These are phyloP conservation scores for Coreius guichenoti DNA, from an alignment of 2,797 vertebrate species.

Conservation along the genomic window DNA sequence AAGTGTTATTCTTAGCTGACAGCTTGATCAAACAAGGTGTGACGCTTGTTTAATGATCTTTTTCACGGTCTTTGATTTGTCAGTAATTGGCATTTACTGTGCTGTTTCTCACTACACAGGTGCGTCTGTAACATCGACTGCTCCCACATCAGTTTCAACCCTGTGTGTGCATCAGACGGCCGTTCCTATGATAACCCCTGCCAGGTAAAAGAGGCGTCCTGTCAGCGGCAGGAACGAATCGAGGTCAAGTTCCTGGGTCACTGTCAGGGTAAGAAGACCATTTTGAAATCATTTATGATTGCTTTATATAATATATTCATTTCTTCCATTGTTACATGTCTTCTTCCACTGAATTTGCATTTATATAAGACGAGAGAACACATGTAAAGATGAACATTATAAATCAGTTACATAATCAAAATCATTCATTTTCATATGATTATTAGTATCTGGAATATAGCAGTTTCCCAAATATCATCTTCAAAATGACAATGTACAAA, in stretches of 20 bases:
- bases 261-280: constrained; percentile 91
- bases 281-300: background rate
- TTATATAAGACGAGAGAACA: constrained; percentile 19
- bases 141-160: constrained; percentile 99
- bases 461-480: constrained; percentile 3
- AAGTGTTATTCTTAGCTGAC: constrained; percentile 29
- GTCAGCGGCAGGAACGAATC: constrained; percentile 99
- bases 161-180: constrained; percentile 97
- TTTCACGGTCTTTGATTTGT: constrained; percentile 49
- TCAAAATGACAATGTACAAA: constrained; percentile 31
- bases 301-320: constrained; percentile 16
- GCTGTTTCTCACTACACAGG: constrained; percentile 75
- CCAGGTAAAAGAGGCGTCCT: constrained; percentile 99
- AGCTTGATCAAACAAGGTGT: constrained; percentile 59
- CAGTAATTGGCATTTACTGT: constrained; percentile 29
- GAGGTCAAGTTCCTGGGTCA: constrained; percentile 99
- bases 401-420: constrained; percentile 35
- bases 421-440: constrained; percentile 6
- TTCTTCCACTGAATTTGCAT: constrained; percentile 8
- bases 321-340: background rate
- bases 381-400: constrained; percentile 18
- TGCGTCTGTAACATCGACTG: constrained; percentile 99
- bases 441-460: constrained; percentile 18
- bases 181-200: constrained; percentile 99
- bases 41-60: constrained; percentile 45